Conservation (phyloP, 2,797 vertebrate species). For the Myotis planiceps region DNA sequence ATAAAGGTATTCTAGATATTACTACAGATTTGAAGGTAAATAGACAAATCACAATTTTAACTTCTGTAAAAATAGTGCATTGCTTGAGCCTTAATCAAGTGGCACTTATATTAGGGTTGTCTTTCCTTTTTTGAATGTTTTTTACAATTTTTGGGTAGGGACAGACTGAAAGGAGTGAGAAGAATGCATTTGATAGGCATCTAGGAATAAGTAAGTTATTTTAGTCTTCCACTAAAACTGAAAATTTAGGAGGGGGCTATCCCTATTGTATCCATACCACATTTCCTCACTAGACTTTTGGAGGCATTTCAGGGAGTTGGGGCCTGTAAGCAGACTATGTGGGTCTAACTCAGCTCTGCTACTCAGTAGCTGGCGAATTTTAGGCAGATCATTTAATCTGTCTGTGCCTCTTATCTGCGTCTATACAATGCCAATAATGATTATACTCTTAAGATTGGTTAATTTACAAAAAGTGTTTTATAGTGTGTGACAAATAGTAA, state of each 20-base stretch:
- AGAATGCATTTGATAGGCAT: background rate
- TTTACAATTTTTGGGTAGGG: background rate
- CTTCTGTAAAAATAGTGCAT: background rate
- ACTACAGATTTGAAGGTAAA: conserved; percentile 34
- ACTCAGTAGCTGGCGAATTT: background rate
- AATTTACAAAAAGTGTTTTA: conserved; percentile 15
- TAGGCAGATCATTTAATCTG: conserved; percentile 10
- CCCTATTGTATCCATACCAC: background rate
- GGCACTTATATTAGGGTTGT: background rate
- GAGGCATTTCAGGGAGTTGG: background rate
- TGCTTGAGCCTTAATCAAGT: background rate
- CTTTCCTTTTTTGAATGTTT: background rate
- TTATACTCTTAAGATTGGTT: background rate
- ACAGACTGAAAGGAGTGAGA: background rate
- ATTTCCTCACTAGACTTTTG: background rate
- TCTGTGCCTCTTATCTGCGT: background rate
- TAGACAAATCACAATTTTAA: background rate
- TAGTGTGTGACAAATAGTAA: background rate
- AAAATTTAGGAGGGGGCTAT: background rate
- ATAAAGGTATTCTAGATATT: background rate
- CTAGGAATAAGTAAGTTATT: background rate
- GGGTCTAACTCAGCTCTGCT: background rate
- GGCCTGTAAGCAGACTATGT: background rate
- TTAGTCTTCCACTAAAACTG: background rate
- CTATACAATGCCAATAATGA: conserved; percentile 15